These are phyloP conservation scores for Lutjanus campechanus DNA, from an alignment of 2,797 vertebrate genomes.

Conservation along the genomic window DNA sequence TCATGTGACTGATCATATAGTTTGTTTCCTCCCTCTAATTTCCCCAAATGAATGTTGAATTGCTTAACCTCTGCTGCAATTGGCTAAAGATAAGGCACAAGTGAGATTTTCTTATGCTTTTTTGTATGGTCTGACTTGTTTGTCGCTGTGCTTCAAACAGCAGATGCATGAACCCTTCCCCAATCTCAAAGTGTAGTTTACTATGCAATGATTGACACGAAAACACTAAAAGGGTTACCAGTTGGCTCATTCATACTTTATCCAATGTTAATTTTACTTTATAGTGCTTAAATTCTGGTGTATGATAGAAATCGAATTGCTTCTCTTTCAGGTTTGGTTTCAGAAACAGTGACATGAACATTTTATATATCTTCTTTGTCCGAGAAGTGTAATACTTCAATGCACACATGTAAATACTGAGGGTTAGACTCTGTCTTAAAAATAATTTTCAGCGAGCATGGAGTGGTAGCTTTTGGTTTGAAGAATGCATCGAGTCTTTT, in stretches of 20 bases:
- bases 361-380: constrained; percentile 63
- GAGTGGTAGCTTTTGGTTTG: constrained; percentile 70
- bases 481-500: constrained; percentile 68
- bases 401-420: constrained; percentile 75
- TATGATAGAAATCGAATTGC: constrained; percentile 36
- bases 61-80: constrained; percentile 51
- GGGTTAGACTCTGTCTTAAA: constrained; percentile 52
- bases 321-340: constrained; percentile 48
- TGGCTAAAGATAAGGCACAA: constrained; percentile 51
- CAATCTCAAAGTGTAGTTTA: constrained; percentile 74
- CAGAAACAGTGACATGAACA: constrained; percentile 22
- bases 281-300: constrained; percentile 44
- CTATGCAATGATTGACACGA: constrained; percentile 82
- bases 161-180: constrained; percentile 59
- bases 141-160: constrained; percentile 58
- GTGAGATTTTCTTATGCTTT: constrained; percentile 51
- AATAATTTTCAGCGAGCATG: constrained; percentile 66
- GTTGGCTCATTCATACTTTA: constrained; percentile 55
- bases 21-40: constrained; percentile 20
- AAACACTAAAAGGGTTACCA: constrained; percentile 58
- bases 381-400: constrained; percentile 60
- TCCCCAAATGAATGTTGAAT: constrained; percentile 76
- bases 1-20: constrained; percentile 53
- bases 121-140: constrained; percentile 50
- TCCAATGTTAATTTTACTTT: constrained; percentile 32